Evolutionary conservation across 2,797 vertebrate species (phyloP).

Genomic region (Psittacula echo): DNA sequence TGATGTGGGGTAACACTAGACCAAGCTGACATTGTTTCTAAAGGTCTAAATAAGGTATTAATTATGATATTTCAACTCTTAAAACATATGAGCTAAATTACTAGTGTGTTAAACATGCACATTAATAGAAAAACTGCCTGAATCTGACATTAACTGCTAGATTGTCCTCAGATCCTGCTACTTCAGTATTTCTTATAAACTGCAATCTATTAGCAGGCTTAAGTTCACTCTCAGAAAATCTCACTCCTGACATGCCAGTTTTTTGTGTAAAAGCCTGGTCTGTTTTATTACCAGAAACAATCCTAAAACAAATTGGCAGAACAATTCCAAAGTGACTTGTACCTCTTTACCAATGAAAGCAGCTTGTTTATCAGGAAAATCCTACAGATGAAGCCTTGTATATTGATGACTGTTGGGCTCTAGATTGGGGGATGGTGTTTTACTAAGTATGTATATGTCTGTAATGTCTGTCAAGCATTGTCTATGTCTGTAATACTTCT

Average conservation of each 20-base stretch:
- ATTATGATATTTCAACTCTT: neutral
- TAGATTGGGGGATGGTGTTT: fast-evolving
- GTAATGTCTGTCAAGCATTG: neutral
- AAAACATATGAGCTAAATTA: neutral
- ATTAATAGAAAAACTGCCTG: neutral
- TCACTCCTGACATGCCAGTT: neutral
- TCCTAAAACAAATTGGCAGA: neutral
- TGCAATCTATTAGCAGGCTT: neutral
- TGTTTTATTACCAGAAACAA: neutral
- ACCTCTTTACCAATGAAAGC: neutral
- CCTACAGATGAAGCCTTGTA: neutral
- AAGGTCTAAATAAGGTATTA: neutral
- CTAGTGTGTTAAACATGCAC: neutral
- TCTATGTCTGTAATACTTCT: slow-evolving; percentile 14
- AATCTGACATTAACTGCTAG: neutral
- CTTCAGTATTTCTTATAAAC: neutral
- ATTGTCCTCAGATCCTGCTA: neutral
- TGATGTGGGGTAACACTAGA: neutral
- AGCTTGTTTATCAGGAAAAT: neutral
- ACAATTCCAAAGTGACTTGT: neutral
- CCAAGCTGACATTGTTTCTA: neutral
- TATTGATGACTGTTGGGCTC: neutral
- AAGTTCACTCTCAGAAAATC: neutral
- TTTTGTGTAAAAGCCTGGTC: neutral
- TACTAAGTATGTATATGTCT: fast-evolving